phyloP scores from a whole-genome alignment of 2,797 vertebrate genomes.

The Psittacula derbiana region DNA sequence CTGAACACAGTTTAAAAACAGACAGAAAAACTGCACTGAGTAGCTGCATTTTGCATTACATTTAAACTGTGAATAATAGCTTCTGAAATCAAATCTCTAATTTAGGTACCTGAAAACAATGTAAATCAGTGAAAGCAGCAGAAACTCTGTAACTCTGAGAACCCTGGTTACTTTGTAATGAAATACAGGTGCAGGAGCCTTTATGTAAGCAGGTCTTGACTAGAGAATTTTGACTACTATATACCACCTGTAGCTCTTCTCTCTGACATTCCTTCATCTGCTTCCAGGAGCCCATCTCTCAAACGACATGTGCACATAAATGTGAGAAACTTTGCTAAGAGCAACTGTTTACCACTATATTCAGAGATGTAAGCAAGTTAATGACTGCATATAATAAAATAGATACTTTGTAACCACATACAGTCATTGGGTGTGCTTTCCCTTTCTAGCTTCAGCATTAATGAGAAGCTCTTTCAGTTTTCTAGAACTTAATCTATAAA shows the following conservation, averaged over 20 bases:
- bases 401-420: not conserved
- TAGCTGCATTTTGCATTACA: not conserved
- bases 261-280: not conserved
- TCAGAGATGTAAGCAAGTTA: not conserved
- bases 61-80: conserved; percentile 13
- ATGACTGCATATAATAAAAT: not conserved
- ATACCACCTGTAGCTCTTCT: not conserved
- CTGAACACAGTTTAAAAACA: not conserved
- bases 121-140: not conserved
- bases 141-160: not conserved
- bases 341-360: not conserved
- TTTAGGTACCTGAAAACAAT: conserved; percentile 2
- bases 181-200: not conserved
- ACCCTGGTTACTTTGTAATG: not conserved
- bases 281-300: not conserved
- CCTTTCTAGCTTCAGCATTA: not conserved
- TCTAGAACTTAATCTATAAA: conserved; percentile 29
- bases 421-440: not conserved
- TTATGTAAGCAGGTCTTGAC: not conserved
- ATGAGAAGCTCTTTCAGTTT: not conserved
- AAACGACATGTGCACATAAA: not conserved
- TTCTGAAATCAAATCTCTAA: conserved; percentile 9
- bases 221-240: not conserved
- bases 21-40: not conserved
- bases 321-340: not conserved